Conservation (phyloP, 2,888 invertebrate species). For the Nemurella pictetii region DNA sequence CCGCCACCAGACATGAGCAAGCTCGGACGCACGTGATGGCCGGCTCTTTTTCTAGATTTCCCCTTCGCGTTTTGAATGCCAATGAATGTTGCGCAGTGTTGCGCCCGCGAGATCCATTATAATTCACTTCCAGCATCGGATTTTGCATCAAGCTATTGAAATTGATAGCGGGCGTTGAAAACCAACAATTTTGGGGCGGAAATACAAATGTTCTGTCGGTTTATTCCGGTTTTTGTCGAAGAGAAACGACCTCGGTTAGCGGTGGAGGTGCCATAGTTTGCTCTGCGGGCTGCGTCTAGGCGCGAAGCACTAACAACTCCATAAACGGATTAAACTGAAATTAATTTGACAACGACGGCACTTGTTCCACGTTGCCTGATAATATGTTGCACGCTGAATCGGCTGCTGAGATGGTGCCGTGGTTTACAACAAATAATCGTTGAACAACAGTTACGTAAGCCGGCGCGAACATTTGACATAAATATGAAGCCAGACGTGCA, state of each 20-base stretch:
- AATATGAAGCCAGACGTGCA: neutral
- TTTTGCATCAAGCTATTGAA: neutral
- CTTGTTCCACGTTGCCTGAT: neutral
- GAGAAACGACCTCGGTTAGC: too few relatives aligned
- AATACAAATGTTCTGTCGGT: neutral
- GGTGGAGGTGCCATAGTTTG: neutral
- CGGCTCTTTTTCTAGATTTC: neutral
- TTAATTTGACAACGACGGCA: too few relatives aligned
- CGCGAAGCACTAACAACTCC: neutral
- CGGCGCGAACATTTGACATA: neutral
- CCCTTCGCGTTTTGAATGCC: too few relatives aligned
- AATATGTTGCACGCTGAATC: neutral
- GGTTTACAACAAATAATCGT: neutral
- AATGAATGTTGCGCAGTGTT: neutral
- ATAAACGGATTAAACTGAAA: neutral
- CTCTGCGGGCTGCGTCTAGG: neutral
- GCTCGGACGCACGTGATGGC: neutral
- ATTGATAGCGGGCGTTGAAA: neutral
- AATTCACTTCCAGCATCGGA: neutral
- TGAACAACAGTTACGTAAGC: neutral
- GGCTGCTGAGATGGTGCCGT: neutral
- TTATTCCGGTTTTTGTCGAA: neutral
- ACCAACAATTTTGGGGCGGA: neutral
- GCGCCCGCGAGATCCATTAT: neutral
- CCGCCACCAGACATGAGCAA: neutral